Evolutionary conservation across 1,140 invertebrate species (phyloP), one percentile per base, ranked within the genome.

Genomic region (Drosophila repleta): DNA sequence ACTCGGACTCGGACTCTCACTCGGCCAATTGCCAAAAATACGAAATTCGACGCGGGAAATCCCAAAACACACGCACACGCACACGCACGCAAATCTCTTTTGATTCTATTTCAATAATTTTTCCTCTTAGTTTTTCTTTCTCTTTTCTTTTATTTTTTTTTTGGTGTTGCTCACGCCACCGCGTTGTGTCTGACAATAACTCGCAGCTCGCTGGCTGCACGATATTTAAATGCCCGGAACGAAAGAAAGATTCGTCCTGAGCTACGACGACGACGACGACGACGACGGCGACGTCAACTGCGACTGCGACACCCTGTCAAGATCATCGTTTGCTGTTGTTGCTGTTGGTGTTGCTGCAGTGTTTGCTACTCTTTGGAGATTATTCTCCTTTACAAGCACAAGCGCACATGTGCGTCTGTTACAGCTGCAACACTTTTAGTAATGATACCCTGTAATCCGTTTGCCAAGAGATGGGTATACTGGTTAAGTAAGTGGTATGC

Each of bases 161-260:
- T 26, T 71, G 67, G 65, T 69, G 87, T 71, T 90, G 83, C 88
- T 90, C 60, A 87, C 83, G 77, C 83, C 74, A 88, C 83, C 70
- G 80, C 88, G 80, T 75, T 75, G 77, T 69, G 63, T 77, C 74
- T 79, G 77, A 81, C 72, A 90, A 90, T 90, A 90, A 90, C 71
- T 72, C 77, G 57, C 66, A 72, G 84, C 56, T 72, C 74, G 61
- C 66, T 56, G 63, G 70, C 75, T 39, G 64, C 84, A 71, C 80
- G 75, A 73, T 90, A 79, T 90, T 90, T 90, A 90, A 90, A 84
- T 56, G 72, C 61, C 75, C 85, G 68, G 70, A 87, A 83, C 67
- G 76, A 45, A 76, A 61, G 76, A 45, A 72, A 57, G 60, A 49
- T 82, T 77, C 69, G 74, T 85, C 81, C 81, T 87, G 81, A 73